These are phyloP conservation scores for Papilio polytes DNA, from an alignment of 1,140 invertebrate genomes.

Conservation along the genomic window DNA sequence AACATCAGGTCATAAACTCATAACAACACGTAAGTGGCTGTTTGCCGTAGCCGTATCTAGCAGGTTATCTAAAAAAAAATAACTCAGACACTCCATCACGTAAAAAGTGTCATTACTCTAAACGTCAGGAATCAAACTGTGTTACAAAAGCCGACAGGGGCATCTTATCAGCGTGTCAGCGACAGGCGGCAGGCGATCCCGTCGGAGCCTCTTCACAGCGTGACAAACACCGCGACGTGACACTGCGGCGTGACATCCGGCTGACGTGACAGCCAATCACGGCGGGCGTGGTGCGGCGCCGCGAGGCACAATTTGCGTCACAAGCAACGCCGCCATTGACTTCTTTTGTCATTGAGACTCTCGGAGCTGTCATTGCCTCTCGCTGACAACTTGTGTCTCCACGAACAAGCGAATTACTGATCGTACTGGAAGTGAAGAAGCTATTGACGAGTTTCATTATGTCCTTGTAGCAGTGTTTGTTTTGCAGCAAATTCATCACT, in stretches of 20 bases:
- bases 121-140: background rate
- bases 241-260: background rate
- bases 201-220: background rate
- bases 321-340: constrained; percentile 20
- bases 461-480: background rate
- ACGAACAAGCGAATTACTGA: background rate
- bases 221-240: constrained; percentile 11
- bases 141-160: background rate
- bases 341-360: constrained; percentile 31
- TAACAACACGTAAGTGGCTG: too few relatives aligned
- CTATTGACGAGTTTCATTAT: background rate
- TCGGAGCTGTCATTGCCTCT: background rate
- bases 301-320: constrained; percentile 31
- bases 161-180: constrained; percentile 15
- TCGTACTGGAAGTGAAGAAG: background rate
- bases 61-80: background rate
- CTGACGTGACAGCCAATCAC: constrained; percentile 32
- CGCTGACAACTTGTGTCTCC: background rate
- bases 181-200: background rate
- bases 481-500: background rate
- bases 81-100: background rate
- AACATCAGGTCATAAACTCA: too few relatives aligned
- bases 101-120: background rate
- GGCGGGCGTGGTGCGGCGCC: constrained; percentile 4
- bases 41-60: background rate